phyloP scores from a whole-genome alignment of 2,113 vertebrate species.

The Octodon degus region DNA sequence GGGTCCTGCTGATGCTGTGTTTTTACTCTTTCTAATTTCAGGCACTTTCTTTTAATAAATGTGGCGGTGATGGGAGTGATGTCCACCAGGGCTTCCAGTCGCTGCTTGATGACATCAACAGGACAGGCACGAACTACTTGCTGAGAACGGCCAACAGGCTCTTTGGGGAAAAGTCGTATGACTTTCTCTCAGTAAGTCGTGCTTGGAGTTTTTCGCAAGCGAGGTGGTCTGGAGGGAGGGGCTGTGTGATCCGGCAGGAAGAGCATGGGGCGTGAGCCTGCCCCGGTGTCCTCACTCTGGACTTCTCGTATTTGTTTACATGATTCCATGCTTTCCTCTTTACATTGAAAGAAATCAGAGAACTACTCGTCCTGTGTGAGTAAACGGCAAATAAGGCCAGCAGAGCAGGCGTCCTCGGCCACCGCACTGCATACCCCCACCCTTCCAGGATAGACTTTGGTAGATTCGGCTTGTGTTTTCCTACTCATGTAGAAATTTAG shows the following conservation, averaged over 20 bases:
- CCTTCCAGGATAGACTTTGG: neutral
- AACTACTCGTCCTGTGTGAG: neutral
- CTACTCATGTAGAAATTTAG: neutral
- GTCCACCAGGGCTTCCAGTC: constrained; percentile 88
- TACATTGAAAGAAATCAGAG: neutral
- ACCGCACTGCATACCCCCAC: fast-evolving
- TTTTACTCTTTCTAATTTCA: constrained; percentile 76
- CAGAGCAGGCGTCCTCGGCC: neutral
- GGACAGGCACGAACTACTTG: constrained; percentile 86
- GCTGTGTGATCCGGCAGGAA: fast-evolving
- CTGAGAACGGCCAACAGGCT: constrained; percentile 93
- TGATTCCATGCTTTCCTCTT: neutral
- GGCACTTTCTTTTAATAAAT: constrained; percentile 89
- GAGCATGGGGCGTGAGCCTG: fast-evolving
- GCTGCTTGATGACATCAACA: constrained; percentile 89
- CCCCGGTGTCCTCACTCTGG: neutral
- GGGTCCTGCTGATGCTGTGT: fast-evolving
- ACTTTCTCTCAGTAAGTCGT: constrained; percentile 90
- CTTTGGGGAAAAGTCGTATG: constrained; percentile 90
- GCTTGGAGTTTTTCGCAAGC: neutral
- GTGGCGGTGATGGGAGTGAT: constrained; percentile 63
- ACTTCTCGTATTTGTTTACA: neutral
- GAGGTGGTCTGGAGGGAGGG: fast-evolving
- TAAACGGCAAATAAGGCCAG: neutral
- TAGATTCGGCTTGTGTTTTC: neutral